A percentile compares a stretch with the other conserved stretches of the same genome.
Conservation (phyloP, 2,113 vertebrate species). For the Rissa tridactyla region DNA sequence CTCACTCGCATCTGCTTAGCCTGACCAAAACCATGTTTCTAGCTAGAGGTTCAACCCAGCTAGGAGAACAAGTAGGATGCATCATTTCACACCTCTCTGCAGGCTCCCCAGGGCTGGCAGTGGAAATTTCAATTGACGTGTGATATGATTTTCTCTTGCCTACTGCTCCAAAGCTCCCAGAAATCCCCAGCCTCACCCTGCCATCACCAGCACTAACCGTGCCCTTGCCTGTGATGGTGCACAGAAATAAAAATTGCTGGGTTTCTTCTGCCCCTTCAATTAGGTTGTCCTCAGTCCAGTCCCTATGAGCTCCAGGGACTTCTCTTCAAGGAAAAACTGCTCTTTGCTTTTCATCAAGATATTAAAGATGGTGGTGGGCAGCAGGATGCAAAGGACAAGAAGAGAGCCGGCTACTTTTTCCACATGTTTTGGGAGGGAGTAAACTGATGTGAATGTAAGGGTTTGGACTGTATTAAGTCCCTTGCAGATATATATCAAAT, state of each 20-base stretch:
- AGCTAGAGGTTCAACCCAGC: background rate
- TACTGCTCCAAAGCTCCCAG: background rate
- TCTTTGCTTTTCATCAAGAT: background rate
- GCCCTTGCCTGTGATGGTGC: background rate
- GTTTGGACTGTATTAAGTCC: background rate
- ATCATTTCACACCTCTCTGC: background rate
- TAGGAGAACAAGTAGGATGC: background rate
- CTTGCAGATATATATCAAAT: background rate
- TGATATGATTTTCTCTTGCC: background rate
- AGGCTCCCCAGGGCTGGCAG: background rate
- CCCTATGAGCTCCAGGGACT: background rate
- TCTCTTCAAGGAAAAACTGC: background rate
- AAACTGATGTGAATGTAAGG: background rate
- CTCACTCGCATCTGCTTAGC: background rate
- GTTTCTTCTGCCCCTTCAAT: background rate
- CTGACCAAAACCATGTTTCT: background rate
- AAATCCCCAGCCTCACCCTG: background rate
- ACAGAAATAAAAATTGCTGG: background rate
- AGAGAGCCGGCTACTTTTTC: background rate
- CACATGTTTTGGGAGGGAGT: background rate
- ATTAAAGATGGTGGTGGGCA: background rate
- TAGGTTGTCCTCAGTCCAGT: background rate
- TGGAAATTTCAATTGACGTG: background rate
- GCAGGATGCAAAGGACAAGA: background rate
- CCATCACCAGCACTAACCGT: background rate